Conservation (phyloP, 2,797 vertebrate genomes). For the Phalloptychus januarius region DNA sequence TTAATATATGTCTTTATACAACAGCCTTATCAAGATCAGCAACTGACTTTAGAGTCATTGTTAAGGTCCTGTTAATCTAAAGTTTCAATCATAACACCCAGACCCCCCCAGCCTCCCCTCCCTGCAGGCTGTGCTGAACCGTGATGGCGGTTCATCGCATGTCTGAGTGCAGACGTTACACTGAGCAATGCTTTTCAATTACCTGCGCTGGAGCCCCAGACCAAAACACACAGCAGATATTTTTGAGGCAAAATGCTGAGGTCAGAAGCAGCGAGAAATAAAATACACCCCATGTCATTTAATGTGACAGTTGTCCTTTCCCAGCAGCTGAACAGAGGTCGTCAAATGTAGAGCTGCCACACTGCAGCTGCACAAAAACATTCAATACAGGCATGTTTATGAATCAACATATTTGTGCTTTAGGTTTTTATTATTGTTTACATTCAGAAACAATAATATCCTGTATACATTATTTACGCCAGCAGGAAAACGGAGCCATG, state of each 20-base stretch:
- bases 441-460: conserved; percentile 17
- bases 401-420: conserved; percentile 31
- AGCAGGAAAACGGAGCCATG: conserved; percentile 1
- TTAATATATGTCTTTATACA: not conserved
- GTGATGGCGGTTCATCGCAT: conserved; percentile 79
- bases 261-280: conserved; percentile 77
- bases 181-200: conserved; percentile 86
- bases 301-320: conserved; percentile 82
- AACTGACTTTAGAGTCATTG: conserved; percentile 69
- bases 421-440: conserved; percentile 22
- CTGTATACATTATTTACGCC: conserved; percentile 23
- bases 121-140: conserved; percentile 74
- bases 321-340: conserved; percentile 72
- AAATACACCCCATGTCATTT: conserved; percentile 82
- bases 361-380: conserved; percentile 20
- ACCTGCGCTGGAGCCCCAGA: conserved; percentile 65
- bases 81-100: conserved; percentile 71
- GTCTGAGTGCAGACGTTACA: conserved; percentile 81
- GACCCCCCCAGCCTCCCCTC: conserved; percentile 60
- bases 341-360: conserved; percentile 41
- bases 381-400: conserved; percentile 44
- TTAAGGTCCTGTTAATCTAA: conserved; percentile 72
- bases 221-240: conserved; percentile 73
- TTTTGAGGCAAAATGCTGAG: conserved; percentile 78
- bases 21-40: conserved; percentile 54